Evolutionary conservation across 2,888 invertebrate species (phyloP).

Genomic region (Sclerodermus sp.): DNA sequence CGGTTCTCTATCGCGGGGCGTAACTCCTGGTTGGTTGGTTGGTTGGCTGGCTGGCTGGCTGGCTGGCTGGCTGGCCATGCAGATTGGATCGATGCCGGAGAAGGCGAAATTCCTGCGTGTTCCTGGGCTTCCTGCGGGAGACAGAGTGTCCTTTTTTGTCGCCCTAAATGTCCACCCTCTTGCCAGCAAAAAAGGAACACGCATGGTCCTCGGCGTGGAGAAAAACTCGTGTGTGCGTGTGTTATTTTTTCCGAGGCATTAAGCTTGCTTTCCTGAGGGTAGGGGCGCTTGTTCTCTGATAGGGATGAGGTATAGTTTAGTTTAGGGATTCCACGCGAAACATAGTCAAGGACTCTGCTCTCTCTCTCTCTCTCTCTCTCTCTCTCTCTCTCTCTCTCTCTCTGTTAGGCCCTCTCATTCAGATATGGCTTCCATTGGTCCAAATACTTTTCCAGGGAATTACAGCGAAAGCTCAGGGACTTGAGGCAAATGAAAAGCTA

Average conservation of each 20-base stretch:
- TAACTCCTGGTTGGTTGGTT: too few relatives aligned
- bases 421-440: slow-evolving; percentile 14
- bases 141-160: slow-evolving; percentile 45
- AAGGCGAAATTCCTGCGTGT: slow-evolving; percentile 32
- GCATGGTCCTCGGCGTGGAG: slow-evolving; percentile 23
- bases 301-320: slow-evolving; percentile 47
- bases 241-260: slow-evolving; percentile 57
- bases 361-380: too few relatives aligned
- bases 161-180: slow-evolving; percentile 51
- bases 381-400: too few relatives aligned
- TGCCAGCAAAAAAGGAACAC: slow-evolving; percentile 38
- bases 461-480: too few relatives aligned
- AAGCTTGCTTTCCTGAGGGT: slow-evolving; percentile 48
- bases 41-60: too few relatives aligned
- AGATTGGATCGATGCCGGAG: slow-evolving; percentile 40
- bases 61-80: slow-evolving; percentile 25
- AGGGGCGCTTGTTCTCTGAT: slow-evolving; percentile 38
- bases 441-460: not conserved
- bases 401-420: slow-evolving; percentile 20
- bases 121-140: slow-evolving; percentile 34
- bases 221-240: slow-evolving; percentile 35
- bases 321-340: slow-evolving; percentile 45
- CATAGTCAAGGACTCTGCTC: slow-evolving; percentile 32
- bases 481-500: not conserved
- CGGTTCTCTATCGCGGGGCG: too few relatives aligned